phyloP scores from a whole-genome alignment of 2,888 invertebrate species.

The Synanthedon formicaeformis region DNA sequence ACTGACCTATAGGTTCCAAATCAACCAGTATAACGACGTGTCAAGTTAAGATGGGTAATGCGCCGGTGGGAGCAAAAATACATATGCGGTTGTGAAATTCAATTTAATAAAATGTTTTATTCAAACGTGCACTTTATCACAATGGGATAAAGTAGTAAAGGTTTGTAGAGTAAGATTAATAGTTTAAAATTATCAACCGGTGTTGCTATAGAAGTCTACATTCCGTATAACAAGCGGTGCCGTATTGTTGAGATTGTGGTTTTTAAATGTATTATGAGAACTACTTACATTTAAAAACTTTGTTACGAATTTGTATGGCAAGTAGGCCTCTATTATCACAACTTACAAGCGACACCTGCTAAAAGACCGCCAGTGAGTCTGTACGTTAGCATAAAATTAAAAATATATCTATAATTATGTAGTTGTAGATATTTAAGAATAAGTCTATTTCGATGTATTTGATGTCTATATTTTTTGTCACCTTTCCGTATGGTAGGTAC shows the following conservation, averaged over 20 bases:
- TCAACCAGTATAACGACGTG: neutral
- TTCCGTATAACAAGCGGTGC: constrained; percentile 34
- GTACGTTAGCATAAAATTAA: too few relatives aligned
- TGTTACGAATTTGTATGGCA: too few relatives aligned
- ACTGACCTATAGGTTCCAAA: neutral
- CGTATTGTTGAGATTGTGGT: constrained; percentile 35
- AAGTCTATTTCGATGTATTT: too few relatives aligned
- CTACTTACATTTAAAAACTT: too few relatives aligned
- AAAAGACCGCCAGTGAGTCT: too few relatives aligned
- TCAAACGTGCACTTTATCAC: neutral
- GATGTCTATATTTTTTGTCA: too few relatives aligned
- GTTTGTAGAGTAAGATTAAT: neutral
- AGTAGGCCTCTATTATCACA: too few relatives aligned
- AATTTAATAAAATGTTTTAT: neutral
- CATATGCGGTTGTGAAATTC: neutral
- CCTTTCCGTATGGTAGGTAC: too few relatives aligned
- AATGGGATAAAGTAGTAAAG: neutral
- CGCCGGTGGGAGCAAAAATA: neutral
- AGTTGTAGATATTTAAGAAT: too few relatives aligned
- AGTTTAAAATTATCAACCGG: neutral
- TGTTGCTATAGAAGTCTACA: constrained; percentile 38
- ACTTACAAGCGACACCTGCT: too few relatives aligned
- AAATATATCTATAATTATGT: too few relatives aligned
- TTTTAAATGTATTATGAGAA: constrained; percentile 10
- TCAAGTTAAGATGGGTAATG: neutral